Percentiles rank a stretch among this genome's conserved stretches.
phyloP scores from a whole-genome alignment of 2,888 invertebrate genomes.

The Aphidoletes aphidimyza region DNA sequence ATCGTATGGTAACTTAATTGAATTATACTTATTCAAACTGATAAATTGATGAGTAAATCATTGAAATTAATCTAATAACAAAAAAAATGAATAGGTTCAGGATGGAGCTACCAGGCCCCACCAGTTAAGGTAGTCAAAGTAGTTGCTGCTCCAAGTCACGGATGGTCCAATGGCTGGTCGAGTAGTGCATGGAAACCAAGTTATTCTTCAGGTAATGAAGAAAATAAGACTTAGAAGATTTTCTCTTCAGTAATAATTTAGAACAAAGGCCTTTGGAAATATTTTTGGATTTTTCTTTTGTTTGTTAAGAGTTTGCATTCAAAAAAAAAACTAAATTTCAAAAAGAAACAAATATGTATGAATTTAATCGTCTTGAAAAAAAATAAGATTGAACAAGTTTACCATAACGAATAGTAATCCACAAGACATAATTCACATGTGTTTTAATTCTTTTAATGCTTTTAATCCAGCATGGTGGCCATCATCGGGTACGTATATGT shows the following conservation, averaged over 20 bases:
- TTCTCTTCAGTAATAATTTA: too few relatives aligned
- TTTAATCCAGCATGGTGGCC: slow-evolving; percentile 7
- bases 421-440: too few relatives aligned
- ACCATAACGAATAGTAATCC: too few relatives aligned
- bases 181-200: too few relatives aligned
- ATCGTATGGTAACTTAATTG: slow-evolving; percentile 5
- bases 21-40: neutral
- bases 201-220: neutral
- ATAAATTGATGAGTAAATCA: neutral
- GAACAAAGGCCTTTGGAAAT: too few relatives aligned
- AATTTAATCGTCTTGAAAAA: too few relatives aligned
- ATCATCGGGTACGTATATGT: neutral
- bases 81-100: neutral
- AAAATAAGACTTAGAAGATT: neutral
- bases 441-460: neutral
- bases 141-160: neutral
- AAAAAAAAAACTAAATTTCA: too few relatives aligned
- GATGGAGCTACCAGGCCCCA: slow-evolving; percentile 39
- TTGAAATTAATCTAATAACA: neutral
- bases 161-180: neutral
- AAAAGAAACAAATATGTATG: too few relatives aligned
- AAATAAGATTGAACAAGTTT: too few relatives aligned
- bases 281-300: too few relatives aligned
- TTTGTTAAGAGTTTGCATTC: too few relatives aligned
- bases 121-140: slow-evolving; percentile 29